phyloP scores from a whole-genome alignment of 2,113 vertebrate species.

The Quiscalus mexicanus region DNA sequence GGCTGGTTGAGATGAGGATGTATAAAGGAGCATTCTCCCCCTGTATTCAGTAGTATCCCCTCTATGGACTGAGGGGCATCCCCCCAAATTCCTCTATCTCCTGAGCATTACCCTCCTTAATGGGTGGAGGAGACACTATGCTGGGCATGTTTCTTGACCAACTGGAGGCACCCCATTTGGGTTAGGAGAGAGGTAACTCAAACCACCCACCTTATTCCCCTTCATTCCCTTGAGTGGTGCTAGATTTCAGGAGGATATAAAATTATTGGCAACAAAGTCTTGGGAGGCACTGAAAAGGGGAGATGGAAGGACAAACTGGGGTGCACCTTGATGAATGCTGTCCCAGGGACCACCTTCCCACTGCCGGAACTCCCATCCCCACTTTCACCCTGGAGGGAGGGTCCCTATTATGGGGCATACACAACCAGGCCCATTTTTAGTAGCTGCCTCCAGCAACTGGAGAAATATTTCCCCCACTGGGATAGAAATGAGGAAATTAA shows the following conservation, averaged over 20 bases:
- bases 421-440: neutral
- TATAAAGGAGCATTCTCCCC: neutral
- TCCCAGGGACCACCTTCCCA: neutral
- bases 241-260: conserved; percentile 32
- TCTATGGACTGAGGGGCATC: neutral
- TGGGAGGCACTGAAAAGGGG: neutral
- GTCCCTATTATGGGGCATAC: neutral
- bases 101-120: neutral
- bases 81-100: neutral
- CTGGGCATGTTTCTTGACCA: neutral
- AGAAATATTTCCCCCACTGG: conserved; percentile 43
- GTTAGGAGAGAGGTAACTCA: conserved; percentile 58
- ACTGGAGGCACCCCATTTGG: neutral
- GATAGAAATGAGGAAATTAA: conserved; percentile 17
- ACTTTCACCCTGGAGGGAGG: rapidly evolving
- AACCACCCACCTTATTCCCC: neutral
- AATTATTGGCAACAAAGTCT: conserved; percentile 63
- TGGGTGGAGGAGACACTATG: neutral
- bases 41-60: neutral
- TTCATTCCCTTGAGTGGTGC: neutral
- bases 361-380: neutral
- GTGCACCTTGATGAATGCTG: neutral
- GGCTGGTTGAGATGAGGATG: neutral
- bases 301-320: neutral
- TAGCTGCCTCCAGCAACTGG: neutral